Evolutionary conservation across 2,797 vertebrate genomes (phyloP), one percentile per base, ranked within the genome.

Genomic region (Labeo calbasu): DNA sequence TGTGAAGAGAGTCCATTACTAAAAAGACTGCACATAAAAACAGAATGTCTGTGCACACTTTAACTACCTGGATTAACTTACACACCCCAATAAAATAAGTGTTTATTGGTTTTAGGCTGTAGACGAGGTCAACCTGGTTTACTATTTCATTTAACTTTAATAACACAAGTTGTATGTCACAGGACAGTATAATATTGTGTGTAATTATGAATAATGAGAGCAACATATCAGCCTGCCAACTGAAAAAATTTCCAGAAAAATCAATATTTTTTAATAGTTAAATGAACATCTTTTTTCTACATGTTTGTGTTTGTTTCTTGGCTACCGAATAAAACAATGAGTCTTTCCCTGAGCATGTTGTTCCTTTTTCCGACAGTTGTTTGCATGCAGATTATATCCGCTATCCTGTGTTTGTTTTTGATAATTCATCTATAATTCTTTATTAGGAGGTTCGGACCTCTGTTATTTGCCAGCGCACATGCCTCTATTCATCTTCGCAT

Each of bases 401-500:
- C 61, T 68, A 55, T 66, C 61, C 61, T 17, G 28, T 79, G 77
- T 75, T 69, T 84, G 63, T 68, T 86, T 86, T 75, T 81, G 53
- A 86, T 81, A 55, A 83, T 65, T 75, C 53, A 81, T 72, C 14
- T 43, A 71, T 86, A 77, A 84, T 84, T 84, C 46, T 76, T 81
- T 77, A 76, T 86, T 59, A 70, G 63, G 72, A 43, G 71, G 83
- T 55, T 80, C 5, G 40, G 70, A 57, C 65, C 77, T 77, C 40
- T 21, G 14, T 28, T 75, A 28, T 75, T 80, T 77, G 72, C 59
- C 69, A 51, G 51, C 25, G 63, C 50, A 69, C 85, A 86, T 86
- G 83, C 78, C 83, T 88, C 59, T 86, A 85, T 91, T 89, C 72
- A 77, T 85, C 77, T 79, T 73, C 75, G 46, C 48, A 83, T 84